Evolutionary conservation across 2,888 invertebrate genomes (phyloP).

Genomic region (Amphipyra tragopoginis): DNA sequence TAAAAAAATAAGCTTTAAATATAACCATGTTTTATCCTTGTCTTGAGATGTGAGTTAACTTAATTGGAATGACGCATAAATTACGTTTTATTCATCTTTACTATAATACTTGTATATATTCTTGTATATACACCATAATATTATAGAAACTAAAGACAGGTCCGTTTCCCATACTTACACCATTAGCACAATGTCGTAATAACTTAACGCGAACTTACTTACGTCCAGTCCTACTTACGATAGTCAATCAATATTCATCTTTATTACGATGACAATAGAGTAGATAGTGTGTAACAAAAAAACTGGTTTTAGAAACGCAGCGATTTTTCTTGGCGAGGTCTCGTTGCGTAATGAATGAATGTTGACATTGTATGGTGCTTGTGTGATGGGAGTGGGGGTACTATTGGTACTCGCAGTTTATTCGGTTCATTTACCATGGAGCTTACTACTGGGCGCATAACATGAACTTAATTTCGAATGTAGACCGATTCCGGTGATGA

Average conservation of each 20-base stretch:
- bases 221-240: constrained; percentile 66
- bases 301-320: constrained; percentile 75
- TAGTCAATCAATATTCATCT: constrained; percentile 57
- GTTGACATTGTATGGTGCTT: constrained; percentile 83
- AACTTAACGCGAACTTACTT: constrained; percentile 65
- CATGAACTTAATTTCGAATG: too few relatives aligned
- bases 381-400: constrained; percentile 59
- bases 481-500: too few relatives aligned
- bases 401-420: constrained; percentile 50
- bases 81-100: constrained; percentile 8
- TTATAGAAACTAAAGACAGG: constrained; percentile 43
- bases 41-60: constrained; percentile 19
- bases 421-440: constrained; percentile 40
- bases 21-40: constrained; percentile 21
- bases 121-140: constrained; percentile 17
- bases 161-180: constrained; percentile 60
- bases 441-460: background rate
- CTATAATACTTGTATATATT: constrained; percentile 2
- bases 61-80: constrained; percentile 29
- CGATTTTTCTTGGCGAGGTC: constrained; percentile 82
- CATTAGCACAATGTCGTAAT: constrained; percentile 70
- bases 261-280: constrained; percentile 58
- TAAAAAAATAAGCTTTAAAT: constrained; percentile 16
- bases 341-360: constrained; percentile 85
- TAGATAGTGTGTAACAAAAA: constrained; percentile 46